phyloP scores from a whole-genome alignment of 2,797 vertebrate species.

The Pangasius djambal region DNA sequence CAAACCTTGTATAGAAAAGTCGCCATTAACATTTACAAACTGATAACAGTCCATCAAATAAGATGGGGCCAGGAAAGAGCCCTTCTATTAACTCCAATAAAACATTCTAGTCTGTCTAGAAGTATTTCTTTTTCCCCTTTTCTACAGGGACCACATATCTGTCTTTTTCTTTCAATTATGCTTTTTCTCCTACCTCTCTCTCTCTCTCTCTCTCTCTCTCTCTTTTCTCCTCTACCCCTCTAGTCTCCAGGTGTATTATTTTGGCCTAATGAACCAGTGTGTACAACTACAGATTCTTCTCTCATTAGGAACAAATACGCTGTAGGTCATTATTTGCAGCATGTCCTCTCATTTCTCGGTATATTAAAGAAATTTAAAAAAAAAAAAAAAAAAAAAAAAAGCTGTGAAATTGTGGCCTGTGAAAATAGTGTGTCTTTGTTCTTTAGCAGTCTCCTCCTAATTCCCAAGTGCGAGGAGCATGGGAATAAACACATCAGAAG shows the following conservation, averaged over 20 bases:
- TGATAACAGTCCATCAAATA: background rate
- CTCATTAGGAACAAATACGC: conserved; percentile 44
- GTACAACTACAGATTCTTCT: conserved; percentile 39
- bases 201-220: background rate
- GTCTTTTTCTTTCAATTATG: conserved; percentile 35
- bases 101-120: background rate
- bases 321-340: conserved; percentile 35
- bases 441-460: conserved; percentile 11
- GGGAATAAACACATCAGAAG: conserved; percentile 15
- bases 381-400: background rate
- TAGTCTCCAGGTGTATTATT: conserved; percentile 38
- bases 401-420: background rate
- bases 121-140: conserved; percentile 18
- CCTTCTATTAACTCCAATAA: conserved; percentile 1
- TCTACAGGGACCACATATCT: conserved; percentile 17
- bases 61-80: background rate
- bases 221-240: background rate
- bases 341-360: conserved; percentile 31
- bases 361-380: conserved; percentile 24
- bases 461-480: background rate
- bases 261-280: conserved; percentile 32
- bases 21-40: background rate
- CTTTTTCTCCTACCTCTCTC: conserved; percentile 2
- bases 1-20: background rate
- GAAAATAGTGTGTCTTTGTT: conserved; percentile 16